Conservation (phyloP, 2,797 vertebrate genomes). For the Acanthornis magna region DNA sequence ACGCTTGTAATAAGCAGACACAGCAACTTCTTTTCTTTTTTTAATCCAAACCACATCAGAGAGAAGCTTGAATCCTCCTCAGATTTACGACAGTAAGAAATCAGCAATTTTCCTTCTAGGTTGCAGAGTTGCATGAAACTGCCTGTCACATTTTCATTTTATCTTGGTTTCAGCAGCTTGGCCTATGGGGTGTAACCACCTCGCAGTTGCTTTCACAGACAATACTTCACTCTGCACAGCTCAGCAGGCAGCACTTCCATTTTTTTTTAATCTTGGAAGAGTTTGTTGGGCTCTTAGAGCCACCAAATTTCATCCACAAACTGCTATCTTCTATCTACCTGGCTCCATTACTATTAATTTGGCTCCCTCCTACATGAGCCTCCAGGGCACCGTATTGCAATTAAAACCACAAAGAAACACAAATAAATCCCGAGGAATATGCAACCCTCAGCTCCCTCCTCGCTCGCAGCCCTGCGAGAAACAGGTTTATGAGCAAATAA, state of each 20-base stretch:
- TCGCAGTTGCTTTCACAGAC: background rate
- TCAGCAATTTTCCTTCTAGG: background rate
- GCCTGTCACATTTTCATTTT: background rate
- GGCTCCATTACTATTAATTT: background rate
- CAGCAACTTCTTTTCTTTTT: background rate
- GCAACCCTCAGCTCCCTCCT: background rate
- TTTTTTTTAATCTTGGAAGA: background rate
- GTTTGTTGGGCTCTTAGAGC: background rate
- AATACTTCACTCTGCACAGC: background rate
- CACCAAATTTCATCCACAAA: background rate
- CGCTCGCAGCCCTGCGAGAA: background rate
- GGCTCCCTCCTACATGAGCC: slow-evolving; percentile 35
- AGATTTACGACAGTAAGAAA: slow-evolving; percentile 1
- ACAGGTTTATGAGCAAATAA: background rate
- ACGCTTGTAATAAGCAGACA: background rate
- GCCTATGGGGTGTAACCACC: background rate
- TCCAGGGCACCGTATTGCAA: background rate
- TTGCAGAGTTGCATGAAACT: background rate
- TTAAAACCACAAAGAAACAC: slow-evolving; percentile 25
- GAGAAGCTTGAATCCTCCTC: background rate
- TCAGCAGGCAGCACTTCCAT: background rate
- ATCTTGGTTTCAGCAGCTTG: background rate
- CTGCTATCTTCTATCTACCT: background rate
- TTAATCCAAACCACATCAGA: slow-evolving; percentile 31
- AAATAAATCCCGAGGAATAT: background rate